Evolutionary conservation across 2,797 vertebrate species (phyloP).

Genomic region (Pseudopleuronectes americanus): DNA sequence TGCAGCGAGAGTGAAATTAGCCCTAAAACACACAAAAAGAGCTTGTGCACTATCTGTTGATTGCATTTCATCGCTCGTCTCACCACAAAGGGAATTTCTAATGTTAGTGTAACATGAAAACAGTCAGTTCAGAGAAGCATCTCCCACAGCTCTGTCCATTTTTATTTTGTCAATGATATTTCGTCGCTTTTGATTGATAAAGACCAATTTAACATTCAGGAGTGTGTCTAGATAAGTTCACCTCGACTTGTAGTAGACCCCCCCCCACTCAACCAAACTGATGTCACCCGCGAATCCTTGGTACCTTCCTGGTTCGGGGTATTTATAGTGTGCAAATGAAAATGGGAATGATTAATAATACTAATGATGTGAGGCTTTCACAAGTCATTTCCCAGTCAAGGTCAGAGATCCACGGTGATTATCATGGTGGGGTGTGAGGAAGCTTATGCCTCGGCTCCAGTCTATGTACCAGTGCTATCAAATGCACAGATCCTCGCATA

Average conservation of each 20-base stretch:
- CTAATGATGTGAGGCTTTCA: slow-evolving; percentile 6
- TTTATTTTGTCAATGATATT: slow-evolving; percentile 44
- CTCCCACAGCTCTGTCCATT: slow-evolving; percentile 5
- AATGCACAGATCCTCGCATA: slow-evolving; percentile 25
- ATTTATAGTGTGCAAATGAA: slow-evolving; percentile 30
- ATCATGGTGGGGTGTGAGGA: background rate
- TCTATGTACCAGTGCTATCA: slow-evolving; percentile 34
- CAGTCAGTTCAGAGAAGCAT: slow-evolving; percentile 29
- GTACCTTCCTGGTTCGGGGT: background rate
- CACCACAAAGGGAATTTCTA: slow-evolving; percentile 37
- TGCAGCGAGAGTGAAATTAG: slow-evolving; percentile 34
- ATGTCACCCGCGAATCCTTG: background rate
- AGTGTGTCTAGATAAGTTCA: slow-evolving; percentile 7
- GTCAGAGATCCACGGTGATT: slow-evolving; percentile 21
- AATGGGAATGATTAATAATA: slow-evolving; percentile 8
- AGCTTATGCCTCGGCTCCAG: slow-evolving; percentile 19
- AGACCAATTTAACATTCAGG: slow-evolving; percentile 8
- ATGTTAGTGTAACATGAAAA: slow-evolving; percentile 39
- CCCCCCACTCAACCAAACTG: background rate
- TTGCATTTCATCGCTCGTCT: slow-evolving; percentile 32
- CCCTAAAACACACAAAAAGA: slow-evolving; percentile 30
- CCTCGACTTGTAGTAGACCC: background rate
- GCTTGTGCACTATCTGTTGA: slow-evolving; percentile 30
- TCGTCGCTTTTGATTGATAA: background rate
- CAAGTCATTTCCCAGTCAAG: slow-evolving; percentile 14